Conservation (phyloP, 2,888 invertebrate genomes). For the Andrena flavipes region DNA sequence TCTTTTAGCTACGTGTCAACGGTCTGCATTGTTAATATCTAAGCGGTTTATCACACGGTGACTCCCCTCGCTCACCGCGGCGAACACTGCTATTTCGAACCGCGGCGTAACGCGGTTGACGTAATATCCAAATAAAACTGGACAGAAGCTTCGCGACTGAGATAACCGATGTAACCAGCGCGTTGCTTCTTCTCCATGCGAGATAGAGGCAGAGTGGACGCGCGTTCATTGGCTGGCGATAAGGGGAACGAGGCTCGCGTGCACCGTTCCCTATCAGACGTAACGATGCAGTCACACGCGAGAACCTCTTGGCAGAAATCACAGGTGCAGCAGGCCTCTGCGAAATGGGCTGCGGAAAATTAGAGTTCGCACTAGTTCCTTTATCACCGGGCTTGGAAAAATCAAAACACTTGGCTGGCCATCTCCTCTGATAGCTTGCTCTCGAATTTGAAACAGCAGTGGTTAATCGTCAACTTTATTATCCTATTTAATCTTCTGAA, state of each 20-base stretch:
- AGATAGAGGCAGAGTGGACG: background rate
- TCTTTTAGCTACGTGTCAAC: background rate
- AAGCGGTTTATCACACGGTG: slow-evolving; percentile 13
- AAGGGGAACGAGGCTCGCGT: slow-evolving; percentile 26
- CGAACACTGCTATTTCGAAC: slow-evolving; percentile 26
- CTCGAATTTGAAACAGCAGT: too few species aligned
- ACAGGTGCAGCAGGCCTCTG: background rate
- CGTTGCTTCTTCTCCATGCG: background rate
- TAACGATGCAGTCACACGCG: slow-evolving; percentile 37
- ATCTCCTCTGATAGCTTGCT: background rate
- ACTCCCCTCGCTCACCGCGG: background rate
- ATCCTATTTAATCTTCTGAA: too few species aligned
- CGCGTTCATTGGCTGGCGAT: slow-evolving; percentile 40
- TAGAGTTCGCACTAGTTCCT: background rate
- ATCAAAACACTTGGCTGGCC: background rate
- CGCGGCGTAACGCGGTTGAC: slow-evolving; percentile 40
- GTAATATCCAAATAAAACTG: slow-evolving; percentile 51
- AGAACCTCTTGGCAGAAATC: slow-evolving; percentile 12
- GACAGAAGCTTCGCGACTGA: background rate
- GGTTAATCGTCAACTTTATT: too few species aligned
- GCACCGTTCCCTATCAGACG: slow-evolving; percentile 28
- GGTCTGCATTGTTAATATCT: slow-evolving; percentile 1
- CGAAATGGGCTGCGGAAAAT: background rate
- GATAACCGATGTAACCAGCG: slow-evolving; percentile 22
- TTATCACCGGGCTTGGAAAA: background rate